These are phyloP conservation scores for Tipula lateralis DNA, from an alignment of 2,888 invertebrate genomes.

Conservation along the genomic window DNA sequence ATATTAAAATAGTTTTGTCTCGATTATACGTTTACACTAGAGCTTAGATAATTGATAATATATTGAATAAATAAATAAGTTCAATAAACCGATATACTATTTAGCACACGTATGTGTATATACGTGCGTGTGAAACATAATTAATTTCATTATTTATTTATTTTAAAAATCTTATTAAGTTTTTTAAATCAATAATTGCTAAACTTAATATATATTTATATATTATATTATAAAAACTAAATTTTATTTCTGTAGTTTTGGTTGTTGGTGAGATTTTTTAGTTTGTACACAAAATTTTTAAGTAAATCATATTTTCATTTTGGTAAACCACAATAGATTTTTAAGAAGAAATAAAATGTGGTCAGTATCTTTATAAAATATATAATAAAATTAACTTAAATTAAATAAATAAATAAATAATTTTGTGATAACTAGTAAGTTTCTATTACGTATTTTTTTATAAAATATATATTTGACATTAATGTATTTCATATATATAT, in stretches of 20 bases:
- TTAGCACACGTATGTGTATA: background rate
- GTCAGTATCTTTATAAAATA: background rate
- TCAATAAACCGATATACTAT: background rate
- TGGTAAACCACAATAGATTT: background rate
- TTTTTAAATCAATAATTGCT: background rate
- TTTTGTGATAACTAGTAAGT: constrained; percentile 24
- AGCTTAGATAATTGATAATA: background rate
- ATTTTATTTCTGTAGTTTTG: background rate
- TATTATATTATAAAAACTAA: no score
- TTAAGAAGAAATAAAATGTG: background rate
- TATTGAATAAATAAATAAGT: background rate
- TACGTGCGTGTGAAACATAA: background rate
- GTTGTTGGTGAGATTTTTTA: background rate
- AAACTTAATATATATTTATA: background rate
- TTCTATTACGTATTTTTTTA: constrained; percentile 24
- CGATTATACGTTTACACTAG: no score
- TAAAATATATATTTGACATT: constrained; percentile 13
- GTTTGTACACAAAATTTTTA: background rate
- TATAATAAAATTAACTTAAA: background rate
- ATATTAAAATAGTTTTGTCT: no score
- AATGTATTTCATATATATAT: background rate
- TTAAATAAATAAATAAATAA: background rate
- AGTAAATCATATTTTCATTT: background rate
- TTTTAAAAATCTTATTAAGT: background rate
- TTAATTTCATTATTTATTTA: background rate